Evolutionary conservation across 1,140 invertebrate genomes (phyloP).

Genomic region (Solenopsis fugax): DNA sequence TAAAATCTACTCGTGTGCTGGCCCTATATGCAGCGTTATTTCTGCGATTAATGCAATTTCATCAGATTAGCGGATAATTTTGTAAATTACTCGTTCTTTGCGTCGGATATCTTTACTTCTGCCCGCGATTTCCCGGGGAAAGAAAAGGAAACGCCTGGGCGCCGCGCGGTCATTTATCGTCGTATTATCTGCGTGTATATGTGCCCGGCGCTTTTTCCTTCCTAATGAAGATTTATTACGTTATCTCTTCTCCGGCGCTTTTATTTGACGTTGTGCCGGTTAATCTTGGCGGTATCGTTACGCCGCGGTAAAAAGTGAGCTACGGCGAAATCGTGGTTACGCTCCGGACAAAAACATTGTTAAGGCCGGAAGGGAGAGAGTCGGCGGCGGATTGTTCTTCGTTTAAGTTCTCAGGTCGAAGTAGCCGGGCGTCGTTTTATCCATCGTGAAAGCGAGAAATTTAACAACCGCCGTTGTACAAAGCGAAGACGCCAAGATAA

Average conservation of each 20-base stretch:
- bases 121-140: constrained; percentile 52
- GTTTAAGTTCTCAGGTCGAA: constrained; percentile 63
- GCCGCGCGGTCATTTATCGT: constrained; percentile 67
- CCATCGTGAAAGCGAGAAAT: constrained; percentile 59
- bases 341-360: constrained; percentile 41
- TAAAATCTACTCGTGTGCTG: neutral
- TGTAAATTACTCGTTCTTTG: constrained; percentile 60
- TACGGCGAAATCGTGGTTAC: constrained; percentile 61
- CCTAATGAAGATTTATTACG: constrained; percentile 74
- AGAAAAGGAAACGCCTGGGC: constrained; percentile 57
- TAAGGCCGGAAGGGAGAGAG: constrained; percentile 55
- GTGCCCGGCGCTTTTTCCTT: constrained; percentile 52
- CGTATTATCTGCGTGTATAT: constrained; percentile 66
- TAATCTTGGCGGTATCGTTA: constrained; percentile 70
- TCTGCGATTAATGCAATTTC: constrained; percentile 37
- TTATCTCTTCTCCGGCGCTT: constrained; percentile 67
- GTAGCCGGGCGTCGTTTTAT: constrained; percentile 48
- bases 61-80: constrained; percentile 55
- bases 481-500: constrained; percentile 53
- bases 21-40: constrained; percentile 4
- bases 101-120: constrained; percentile 57
- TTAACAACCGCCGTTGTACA: constrained; percentile 54
- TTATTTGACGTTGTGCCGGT: constrained; percentile 66
- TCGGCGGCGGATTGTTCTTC: constrained; percentile 57
- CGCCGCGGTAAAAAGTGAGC: constrained; percentile 57